Evolutionary conservation across 2,113 vertebrate genomes (phyloP), one percentile per base, ranked within the genome.

Genomic region (Grantiella picta): DNA sequence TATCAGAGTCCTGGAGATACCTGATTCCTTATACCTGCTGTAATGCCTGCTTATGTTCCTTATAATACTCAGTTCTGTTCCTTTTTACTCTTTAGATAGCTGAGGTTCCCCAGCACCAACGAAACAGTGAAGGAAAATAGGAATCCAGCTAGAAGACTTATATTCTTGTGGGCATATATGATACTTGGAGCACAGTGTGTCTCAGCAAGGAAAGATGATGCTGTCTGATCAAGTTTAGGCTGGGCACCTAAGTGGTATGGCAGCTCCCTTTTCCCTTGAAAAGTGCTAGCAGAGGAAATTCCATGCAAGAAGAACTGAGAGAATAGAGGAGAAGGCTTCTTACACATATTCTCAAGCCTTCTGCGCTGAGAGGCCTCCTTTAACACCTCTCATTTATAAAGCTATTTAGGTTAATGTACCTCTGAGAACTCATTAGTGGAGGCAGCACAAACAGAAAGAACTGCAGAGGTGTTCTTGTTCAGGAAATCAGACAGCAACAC

Each of bases 401-500:
- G 17, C 31, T 89, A 23, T 91, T 94, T 89, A 84, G 49, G 69
- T 91, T 96, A 83, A 86, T 90, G 50, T 81, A 73, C 92, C 86
- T 83, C 65, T 38, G 84, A 94, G 87, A 94, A 72, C n/a, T 92
- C 85, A 88, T 95, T 90, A 92, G 52, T 42, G 53, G 40, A 93
- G 50, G 53, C 52, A 77, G 24, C 64, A 72, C 15, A 66, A 69
- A 64, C 38, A 71, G 69, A 89, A 88, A 88, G 83, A 79, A 36
- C 53, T 60, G 35, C 57, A 76, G 50, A 27, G 57, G 24, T 70
- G 28, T 72, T 81, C 82, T 85, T 95, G 42, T 71, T 92, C 53
- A 79, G 50, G 35, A 82, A 84, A 60, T 77, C 72, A 60, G 36
- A 86, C 22, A 84, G 66, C 42, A 71, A 49, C 47, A 87, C 21